Percentiles rank a stretch among this genome's conserved stretches.
phyloP scores from a whole-genome alignment of 2,113 vertebrate species.

The Dasyornis broadbenti region DNA sequence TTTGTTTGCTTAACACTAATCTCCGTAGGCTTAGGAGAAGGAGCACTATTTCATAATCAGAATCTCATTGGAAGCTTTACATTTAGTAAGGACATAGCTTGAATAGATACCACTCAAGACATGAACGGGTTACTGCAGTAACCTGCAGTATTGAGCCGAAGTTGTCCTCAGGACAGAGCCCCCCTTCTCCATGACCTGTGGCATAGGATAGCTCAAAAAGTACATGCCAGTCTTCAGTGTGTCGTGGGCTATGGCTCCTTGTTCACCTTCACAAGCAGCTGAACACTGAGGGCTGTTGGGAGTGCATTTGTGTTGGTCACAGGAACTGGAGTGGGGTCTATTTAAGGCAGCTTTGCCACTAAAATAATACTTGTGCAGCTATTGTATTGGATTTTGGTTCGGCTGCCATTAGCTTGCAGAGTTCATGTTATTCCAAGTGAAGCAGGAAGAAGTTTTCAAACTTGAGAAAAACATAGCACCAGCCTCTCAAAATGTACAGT shows the following conservation, averaged over 20 bases:
- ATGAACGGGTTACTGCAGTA: not conserved
- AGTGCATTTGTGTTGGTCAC: not conserved
- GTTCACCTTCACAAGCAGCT: not conserved
- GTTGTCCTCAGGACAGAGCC: not conserved
- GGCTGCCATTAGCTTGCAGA: not conserved
- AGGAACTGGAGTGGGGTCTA: not conserved
- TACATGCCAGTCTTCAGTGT: rapidly evolving
- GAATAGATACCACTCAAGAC: not conserved
- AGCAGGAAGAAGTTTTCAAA: not conserved
- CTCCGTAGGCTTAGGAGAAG: not conserved
- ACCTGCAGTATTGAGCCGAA: not conserved
- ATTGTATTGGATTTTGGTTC: not conserved
- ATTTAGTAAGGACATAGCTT: not conserved
- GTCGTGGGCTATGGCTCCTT: rapidly evolving
- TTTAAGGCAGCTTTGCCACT: not conserved
- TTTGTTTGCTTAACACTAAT: not conserved
- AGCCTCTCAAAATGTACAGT: not conserved
- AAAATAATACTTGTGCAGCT: not conserved
- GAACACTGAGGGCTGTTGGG: not conserved
- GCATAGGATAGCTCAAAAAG: not conserved
- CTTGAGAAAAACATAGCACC: not conserved
- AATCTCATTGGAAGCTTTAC: not conserved
- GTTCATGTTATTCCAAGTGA: not conserved
- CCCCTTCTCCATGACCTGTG: not conserved
- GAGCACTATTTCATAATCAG: not conserved